Evolutionary conservation across 2,113 vertebrate species (phyloP).

Genomic region (Delphinapterus leucas): DNA sequence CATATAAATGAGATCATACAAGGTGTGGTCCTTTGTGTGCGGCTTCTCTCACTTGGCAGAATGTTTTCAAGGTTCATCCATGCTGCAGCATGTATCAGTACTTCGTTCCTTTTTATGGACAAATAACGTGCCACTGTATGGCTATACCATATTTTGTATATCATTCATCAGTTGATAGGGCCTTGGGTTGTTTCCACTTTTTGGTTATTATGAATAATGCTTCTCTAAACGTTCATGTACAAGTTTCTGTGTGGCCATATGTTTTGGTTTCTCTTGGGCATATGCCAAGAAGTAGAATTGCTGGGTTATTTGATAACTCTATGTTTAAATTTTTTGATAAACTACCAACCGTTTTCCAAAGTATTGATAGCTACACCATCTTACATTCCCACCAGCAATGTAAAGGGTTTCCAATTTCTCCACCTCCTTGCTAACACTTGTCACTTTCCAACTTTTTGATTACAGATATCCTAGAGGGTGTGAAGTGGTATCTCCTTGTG

Average conservation of each 20-base stretch:
- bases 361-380: neutral
- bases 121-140: neutral
- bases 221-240: neutral
- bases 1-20: neutral
- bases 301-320: neutral
- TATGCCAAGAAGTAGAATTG: neutral
- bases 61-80: neutral
- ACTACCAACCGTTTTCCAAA: neutral
- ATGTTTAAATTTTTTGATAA: neutral
- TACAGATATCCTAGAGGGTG: neutral
- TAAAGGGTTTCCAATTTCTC: neutral
- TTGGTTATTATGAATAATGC: neutral
- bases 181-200: neutral
- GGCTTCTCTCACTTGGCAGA: neutral
- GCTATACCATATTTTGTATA: neutral
- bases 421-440: neutral
- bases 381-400: neutral
- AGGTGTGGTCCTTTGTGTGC: neutral
- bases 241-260: neutral
- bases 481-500: neutral
- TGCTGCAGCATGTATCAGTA: neutral
- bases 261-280: slow-evolving; percentile 13
- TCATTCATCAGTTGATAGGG: neutral
- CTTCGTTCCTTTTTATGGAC: neutral
- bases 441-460: neutral